Evolutionary conservation across 2,797 vertebrate genomes (phyloP).

Genomic region (Bryconaethiops microstoma): DNA sequence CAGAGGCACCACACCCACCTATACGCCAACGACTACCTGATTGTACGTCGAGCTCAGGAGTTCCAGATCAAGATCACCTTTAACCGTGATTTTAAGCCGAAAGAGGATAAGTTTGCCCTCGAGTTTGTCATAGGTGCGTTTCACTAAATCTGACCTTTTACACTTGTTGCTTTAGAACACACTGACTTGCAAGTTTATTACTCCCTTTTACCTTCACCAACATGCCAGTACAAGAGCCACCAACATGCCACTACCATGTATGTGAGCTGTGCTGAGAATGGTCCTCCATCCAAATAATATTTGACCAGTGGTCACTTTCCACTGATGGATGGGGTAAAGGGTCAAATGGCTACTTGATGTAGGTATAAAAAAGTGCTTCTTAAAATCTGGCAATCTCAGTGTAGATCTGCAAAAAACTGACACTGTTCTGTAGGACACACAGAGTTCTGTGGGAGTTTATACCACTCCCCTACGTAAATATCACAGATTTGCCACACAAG

Average conservation of each 20-base stretch:
- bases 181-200: not conserved
- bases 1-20: slow-evolving; percentile 81
- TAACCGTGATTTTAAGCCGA: slow-evolving; percentile 80
- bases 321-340: no score
- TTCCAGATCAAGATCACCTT: slow-evolving; percentile 86
- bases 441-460: no score
- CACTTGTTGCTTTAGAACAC: not conserved
- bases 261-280: not conserved
- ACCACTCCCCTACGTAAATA: no score
- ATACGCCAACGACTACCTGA: slow-evolving; percentile 77
- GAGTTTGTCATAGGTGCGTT: slow-evolving; percentile 89
- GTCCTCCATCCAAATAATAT: not conserved
- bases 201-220: not conserved
- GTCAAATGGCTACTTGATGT: no score
- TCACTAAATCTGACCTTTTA: not conserved
- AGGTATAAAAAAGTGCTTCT: no score
- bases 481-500: not conserved
- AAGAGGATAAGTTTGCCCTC: slow-evolving; percentile 82
- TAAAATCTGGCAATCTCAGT: not conserved
- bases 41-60: slow-evolving; percentile 89
- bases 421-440: no score
- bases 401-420: not conserved
- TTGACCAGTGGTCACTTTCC: no score
- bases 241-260: no score
- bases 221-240: not conserved